A percentile compares a stretch with the other conserved stretches of the same genome.
Evolutionary conservation across 2,888 invertebrate species (phyloP).

Genomic region (Acrobasis suavella): DNA sequence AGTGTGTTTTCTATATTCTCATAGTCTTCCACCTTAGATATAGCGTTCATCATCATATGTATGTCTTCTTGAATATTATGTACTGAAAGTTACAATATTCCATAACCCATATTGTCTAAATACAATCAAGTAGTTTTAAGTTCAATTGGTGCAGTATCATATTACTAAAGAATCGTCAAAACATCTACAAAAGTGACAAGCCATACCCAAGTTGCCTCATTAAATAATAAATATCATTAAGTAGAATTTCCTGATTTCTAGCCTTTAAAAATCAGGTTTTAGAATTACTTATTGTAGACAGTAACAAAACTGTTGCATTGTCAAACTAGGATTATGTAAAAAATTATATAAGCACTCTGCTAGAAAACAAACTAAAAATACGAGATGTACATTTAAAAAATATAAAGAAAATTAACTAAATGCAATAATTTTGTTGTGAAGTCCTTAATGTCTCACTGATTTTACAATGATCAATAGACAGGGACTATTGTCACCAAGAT

Average conservation of each 20-base stretch:
- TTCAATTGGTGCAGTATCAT: slow-evolving; percentile 56
- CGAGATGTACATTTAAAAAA: neutral
- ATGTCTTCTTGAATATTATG: slow-evolving; percentile 36
- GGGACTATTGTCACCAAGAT: slow-evolving; percentile 60
- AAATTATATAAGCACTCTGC: neutral
- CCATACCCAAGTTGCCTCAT: slow-evolving; percentile 62
- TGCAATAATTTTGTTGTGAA: slow-evolving; percentile 47
- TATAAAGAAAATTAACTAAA: slow-evolving; percentile 26
- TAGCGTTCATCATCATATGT: slow-evolving; percentile 38
- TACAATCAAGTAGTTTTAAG: neutral
- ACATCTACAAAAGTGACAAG: slow-evolving; percentile 51
- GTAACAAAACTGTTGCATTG: slow-evolving; percentile 48
- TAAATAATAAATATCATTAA: slow-evolving; percentile 43
- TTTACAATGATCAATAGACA: slow-evolving; percentile 64
- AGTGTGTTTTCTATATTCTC: slow-evolving; percentile 38
- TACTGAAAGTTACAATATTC: slow-evolving; percentile 34
- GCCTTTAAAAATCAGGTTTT: slow-evolving; percentile 40
- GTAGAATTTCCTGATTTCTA: slow-evolving; percentile 30
- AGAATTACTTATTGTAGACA: slow-evolving; percentile 35
- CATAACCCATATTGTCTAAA: neutral
- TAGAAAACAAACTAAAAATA: slow-evolving; percentile 6
- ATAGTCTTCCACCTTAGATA: slow-evolving; percentile 39
- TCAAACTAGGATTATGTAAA: slow-evolving; percentile 7
- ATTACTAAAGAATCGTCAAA: slow-evolving; percentile 72
- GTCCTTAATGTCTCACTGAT: slow-evolving; percentile 55